Percentiles rank a stretch among this genome's conserved stretches.
Conservation (phyloP, 2,113 vertebrate genomes). For the Poecilia latipinna region DNA sequence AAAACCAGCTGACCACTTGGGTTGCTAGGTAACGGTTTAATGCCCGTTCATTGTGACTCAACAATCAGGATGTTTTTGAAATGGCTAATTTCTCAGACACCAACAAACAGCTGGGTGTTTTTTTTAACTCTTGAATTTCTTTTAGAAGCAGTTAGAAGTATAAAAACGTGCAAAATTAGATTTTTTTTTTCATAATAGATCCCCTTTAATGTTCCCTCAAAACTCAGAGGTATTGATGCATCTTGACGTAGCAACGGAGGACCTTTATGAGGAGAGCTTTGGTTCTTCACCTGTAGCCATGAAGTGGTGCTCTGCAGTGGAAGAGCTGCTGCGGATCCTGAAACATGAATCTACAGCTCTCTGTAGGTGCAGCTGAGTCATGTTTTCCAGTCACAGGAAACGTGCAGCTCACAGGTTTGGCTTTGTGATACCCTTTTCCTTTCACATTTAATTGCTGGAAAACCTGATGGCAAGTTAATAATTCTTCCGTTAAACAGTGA, state of each 20-base stretch:
- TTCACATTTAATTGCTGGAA: constrained; percentile 59
- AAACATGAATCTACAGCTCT: constrained; percentile 2
- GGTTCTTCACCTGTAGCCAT: neutral
- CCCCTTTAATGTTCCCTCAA: neutral
- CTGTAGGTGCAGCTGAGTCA: constrained; percentile 55
- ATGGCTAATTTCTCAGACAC: too few species aligned
- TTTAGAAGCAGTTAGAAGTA: too few species aligned
- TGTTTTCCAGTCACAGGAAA: constrained; percentile 61
- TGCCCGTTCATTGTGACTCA: too few species aligned
- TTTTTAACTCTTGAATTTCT: too few species aligned
- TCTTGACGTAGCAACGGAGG: neutral
- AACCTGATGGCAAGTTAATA: constrained; percentile 58
- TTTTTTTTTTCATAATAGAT: too few species aligned
- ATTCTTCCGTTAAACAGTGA: constrained; percentile 33
- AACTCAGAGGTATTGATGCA: neutral
- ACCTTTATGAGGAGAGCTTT: neutral
- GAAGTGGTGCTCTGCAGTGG: neutral
- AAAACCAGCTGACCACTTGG: too few species aligned
- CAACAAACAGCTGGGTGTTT: too few species aligned
- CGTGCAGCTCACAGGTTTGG: constrained; percentile 44
- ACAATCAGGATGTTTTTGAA: too few species aligned
- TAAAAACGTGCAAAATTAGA: too few species aligned
- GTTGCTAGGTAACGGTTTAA: too few species aligned
- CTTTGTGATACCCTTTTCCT: constrained; percentile 32
- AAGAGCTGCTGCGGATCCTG: neutral